Conservation (phyloP, 92 coral and sea anemone species). For the Phenganax stokvisi region DNA sequence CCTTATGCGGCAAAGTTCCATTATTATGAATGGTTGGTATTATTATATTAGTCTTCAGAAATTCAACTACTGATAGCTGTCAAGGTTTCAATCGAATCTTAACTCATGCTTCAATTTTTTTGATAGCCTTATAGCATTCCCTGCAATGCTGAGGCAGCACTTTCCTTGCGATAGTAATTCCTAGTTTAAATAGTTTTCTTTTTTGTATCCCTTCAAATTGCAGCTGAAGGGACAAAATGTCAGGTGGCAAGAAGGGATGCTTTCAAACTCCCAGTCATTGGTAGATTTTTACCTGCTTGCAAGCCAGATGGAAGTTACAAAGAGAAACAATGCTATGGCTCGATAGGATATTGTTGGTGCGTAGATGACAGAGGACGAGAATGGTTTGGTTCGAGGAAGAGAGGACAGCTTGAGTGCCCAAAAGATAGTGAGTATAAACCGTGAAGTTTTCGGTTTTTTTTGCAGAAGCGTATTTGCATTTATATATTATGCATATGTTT, state of each 20-base stretch:
- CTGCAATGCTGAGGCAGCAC: no score
- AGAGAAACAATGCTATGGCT: slow-evolving; percentile 76
- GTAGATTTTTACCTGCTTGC: slow-evolving; percentile 78
- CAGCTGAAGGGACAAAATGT: slow-evolving; percentile 62
- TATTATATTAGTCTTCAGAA: no score
- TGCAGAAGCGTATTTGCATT: no score
- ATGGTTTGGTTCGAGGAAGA: slow-evolving; percentile 66
- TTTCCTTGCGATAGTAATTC: no score
- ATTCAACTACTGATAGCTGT: no score
- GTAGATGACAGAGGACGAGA: slow-evolving; percentile 78
- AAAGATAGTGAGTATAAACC: slow-evolving; percentile 50
- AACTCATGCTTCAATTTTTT: no score
- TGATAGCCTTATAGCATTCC: no score
- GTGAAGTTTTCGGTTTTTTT: not conserved
- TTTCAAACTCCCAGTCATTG: slow-evolving; percentile 64
- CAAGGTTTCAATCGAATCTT: no score
- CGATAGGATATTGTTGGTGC: slow-evolving; percentile 98
- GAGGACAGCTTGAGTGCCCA: slow-evolving; percentile 55
- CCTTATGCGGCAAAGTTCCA: no score
- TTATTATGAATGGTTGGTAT: no score
- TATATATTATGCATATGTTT: no score
- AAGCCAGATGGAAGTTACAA: slow-evolving; percentile 80
- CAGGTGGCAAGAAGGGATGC: slow-evolving; percentile 64
- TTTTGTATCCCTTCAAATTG: not conserved
- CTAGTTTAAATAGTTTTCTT: no score